Conservation (phyloP, 2,113 vertebrate genomes). For the Heliornis fulica region DNA sequence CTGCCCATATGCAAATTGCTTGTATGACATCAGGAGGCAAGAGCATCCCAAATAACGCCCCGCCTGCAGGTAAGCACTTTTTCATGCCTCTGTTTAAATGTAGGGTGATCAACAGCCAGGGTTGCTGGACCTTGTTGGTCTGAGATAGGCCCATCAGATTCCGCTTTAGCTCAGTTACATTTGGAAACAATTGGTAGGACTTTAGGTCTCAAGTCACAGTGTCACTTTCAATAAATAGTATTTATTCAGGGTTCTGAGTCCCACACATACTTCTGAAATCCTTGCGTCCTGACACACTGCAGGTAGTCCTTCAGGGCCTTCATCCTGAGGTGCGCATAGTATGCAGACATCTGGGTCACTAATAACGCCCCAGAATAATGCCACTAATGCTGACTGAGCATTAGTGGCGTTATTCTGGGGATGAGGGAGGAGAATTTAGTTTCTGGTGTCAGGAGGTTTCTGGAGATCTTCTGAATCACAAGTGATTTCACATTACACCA, state of each 20-base stretch:
- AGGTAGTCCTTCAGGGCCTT: neutral
- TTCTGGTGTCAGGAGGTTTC: neutral
- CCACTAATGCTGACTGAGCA: fast-evolving
- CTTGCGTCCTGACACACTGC: neutral
- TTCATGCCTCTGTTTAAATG: neutral
- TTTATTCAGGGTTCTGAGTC: neutral
- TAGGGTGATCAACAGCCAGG: neutral
- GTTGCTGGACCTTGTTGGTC: neutral
- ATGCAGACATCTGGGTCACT: neutral
- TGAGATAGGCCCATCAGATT: neutral
- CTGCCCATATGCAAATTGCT: neutral
- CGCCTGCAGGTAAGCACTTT: neutral
- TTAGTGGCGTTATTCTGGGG: neutral
- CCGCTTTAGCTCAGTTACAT: neutral
- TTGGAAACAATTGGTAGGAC: neutral
- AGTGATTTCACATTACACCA: neutral
- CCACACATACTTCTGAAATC: neutral
- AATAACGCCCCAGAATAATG: no score
- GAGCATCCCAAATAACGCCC: neutral
- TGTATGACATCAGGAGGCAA: neutral
- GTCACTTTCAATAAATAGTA: neutral
- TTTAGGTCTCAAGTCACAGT: neutral
- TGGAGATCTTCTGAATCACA: neutral
- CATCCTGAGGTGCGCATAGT: neutral
- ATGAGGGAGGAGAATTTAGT: neutral